A percentile compares a stretch with the other conserved stretches of the same genome.
phyloP scores from a whole-genome alignment of 2,888 invertebrate genomes.

The Drosophila hawaiiensis region DNA sequence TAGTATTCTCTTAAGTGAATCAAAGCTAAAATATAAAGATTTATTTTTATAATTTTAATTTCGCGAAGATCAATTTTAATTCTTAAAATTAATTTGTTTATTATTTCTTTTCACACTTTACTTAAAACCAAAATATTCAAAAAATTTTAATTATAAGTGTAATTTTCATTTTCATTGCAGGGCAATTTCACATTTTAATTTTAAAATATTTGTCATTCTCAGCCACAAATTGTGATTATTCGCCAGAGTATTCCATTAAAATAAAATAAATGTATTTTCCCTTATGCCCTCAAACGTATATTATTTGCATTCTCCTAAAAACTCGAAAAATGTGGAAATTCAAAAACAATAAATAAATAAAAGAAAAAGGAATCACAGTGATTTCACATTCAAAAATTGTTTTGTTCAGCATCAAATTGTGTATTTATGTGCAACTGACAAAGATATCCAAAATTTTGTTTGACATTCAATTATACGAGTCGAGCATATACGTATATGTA shows the following conservation, averaged over 20 bases:
- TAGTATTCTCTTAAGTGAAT: too few species aligned
- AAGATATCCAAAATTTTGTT: conserved; percentile 8
- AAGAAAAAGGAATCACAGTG: conserved; percentile 1
- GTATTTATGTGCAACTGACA: conserved; percentile 3
- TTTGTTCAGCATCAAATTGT: conserved; percentile 10
- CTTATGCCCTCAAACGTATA: background rate
- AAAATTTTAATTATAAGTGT: background rate
- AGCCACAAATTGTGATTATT: conserved; percentile 2
- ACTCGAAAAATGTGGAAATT: background rate
- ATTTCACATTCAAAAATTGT: conserved; percentile 13
- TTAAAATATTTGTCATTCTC: background rate
- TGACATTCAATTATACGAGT: conserved; percentile 19
- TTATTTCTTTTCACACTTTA: background rate
- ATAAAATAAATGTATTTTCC: background rate
- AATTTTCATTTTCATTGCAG: background rate
- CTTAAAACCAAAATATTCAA: background rate
- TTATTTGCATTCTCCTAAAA: background rate
- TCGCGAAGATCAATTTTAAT: background rate
- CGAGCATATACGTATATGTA: background rate
- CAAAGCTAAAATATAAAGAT: background rate
- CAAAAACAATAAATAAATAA: background rate
- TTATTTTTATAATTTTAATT: background rate
- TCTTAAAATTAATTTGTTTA: background rate
- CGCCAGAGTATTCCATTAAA: background rate
- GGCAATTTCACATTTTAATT: background rate